These are phyloP conservation scores for Dryobota labecula DNA, from an alignment of 2,888 invertebrate species.

Conservation along the genomic window DNA sequence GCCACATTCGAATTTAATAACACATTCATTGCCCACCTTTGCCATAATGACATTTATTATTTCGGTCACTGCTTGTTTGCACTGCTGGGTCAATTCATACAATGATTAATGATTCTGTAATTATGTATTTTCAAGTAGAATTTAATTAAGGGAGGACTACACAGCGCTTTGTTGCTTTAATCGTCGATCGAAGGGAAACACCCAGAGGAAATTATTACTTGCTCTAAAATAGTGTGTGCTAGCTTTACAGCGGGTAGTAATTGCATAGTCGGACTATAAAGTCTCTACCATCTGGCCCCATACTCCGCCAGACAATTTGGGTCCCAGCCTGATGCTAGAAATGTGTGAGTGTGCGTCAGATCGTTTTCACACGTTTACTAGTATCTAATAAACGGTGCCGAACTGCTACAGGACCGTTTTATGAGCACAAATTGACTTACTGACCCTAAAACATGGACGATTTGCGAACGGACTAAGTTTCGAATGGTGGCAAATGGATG, in stretches of 20 bases:
- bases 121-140: conserved; percentile 32
- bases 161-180: conserved; percentile 23
- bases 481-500: conserved; percentile 28
- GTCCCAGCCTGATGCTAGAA: conserved; percentile 7
- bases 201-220: conserved; percentile 44
- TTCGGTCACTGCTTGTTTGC: conserved; percentile 30
- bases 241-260: conserved; percentile 56
- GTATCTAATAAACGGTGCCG: conserved; percentile 39
- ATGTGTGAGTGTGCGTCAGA: conserved; percentile 44
- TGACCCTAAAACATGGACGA: conserved; percentile 37
- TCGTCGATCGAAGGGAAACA: conserved; percentile 37
- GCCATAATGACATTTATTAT: conserved; percentile 47
- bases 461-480: conserved; percentile 44
- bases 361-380: conserved; percentile 51
- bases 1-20: conserved; percentile 34
- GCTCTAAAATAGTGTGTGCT: conserved; percentile 45
- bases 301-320: conserved; percentile 51
- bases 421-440: conserved; percentile 55
- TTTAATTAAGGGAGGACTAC: conserved; percentile 20
- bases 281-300: conserved; percentile 58
- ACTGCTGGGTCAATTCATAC: conserved; percentile 33
- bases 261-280: conserved; percentile 61
- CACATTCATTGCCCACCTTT: conserved; percentile 40
- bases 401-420: conserved; percentile 39
- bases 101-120: conserved; percentile 36